Conservation (phyloP, 2,797 vertebrate genomes). For the Tachyglossus aculeatus region DNA sequence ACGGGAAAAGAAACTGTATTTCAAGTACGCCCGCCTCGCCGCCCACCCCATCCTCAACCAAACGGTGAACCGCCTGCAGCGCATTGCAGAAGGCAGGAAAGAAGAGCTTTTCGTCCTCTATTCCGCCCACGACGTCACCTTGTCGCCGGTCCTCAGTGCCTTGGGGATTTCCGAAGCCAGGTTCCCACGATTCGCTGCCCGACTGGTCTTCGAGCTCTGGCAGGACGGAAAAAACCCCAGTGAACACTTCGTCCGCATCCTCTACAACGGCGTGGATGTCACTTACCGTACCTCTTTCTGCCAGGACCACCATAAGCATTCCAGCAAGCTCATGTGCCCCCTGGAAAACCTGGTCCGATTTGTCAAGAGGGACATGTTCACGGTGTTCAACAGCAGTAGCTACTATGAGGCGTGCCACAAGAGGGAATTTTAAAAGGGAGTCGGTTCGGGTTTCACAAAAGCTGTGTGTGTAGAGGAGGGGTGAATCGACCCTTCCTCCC, state of each 20-base stretch:
- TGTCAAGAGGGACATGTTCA: slow-evolving; percentile 91
- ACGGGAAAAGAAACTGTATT: slow-evolving; percentile 83
- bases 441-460: background rate
- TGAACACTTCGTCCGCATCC: slow-evolving; percentile 85
- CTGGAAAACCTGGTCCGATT: slow-evolving; percentile 88
- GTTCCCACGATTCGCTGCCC: slow-evolving; percentile 93
- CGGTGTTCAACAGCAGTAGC: slow-evolving; percentile 82
- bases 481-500: background rate
- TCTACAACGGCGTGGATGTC: slow-evolving; percentile 95
- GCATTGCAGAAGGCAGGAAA: slow-evolving; percentile 71
- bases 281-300: slow-evolving; percentile 94
- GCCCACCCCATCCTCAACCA: slow-evolving; percentile 92
- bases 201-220: slow-evolving; percentile 95
- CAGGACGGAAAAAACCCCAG: slow-evolving; percentile 79
- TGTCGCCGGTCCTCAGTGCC: slow-evolving; percentile 93
- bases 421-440: slow-evolving; percentile 61
- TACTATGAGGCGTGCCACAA: slow-evolving; percentile 90
- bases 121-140: slow-evolving; percentile 92
- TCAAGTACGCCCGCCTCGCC: slow-evolving; percentile 86
- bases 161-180: slow-evolving; percentile 87
- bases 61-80: slow-evolving; percentile 85
- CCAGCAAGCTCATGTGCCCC: slow-evolving; percentile 87
- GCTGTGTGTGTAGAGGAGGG: background rate
- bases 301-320: slow-evolving; percentile 74
- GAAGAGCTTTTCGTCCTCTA: slow-evolving; percentile 87